Percentiles rank a stretch among this genome's conserved stretches.
These are phyloP conservation scores for Scomber japonicus DNA, from an alignment of 2,113 vertebrate species.

Conservation along the genomic window DNA sequence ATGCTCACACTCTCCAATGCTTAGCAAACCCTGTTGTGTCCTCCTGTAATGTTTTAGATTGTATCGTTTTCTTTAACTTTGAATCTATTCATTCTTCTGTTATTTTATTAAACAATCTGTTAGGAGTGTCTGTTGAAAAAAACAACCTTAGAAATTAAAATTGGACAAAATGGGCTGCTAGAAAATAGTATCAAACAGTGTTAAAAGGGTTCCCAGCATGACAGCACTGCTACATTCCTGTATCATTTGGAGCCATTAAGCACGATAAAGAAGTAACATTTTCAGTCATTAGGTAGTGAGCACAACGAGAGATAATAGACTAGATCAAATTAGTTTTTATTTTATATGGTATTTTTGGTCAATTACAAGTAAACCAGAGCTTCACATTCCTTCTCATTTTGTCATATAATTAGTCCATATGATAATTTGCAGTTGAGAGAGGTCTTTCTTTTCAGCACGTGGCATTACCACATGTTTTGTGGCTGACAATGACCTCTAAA, in stretches of 20 bases:
- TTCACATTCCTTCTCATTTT: too few species aligned
- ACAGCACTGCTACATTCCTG: not conserved
- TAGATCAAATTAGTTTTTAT: too few species aligned
- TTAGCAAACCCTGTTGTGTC: not conserved
- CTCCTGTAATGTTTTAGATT: not conserved
- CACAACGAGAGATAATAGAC: not conserved
- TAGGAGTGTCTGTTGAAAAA: not conserved
- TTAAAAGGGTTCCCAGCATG: not conserved
- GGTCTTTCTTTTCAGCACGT: not conserved
- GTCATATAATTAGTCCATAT: too few species aligned
- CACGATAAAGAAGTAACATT: not conserved
- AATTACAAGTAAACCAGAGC: too few species aligned
- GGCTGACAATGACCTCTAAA: not conserved
- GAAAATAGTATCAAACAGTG: not conserved
- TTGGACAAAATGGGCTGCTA: too few species aligned
- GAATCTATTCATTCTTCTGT: not conserved
- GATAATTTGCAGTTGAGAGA: too few species aligned
- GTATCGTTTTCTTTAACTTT: not conserved
- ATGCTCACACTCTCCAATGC: not conserved
- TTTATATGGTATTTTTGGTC: too few species aligned
- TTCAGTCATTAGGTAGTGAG: not conserved
- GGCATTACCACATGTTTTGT: not conserved
- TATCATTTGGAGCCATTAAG: not conserved
- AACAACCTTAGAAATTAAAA: not conserved
- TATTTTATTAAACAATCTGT: not conserved